phyloP scores from a whole-genome alignment of 2,888 invertebrate genomes.

The Tenthredo livida region DNA sequence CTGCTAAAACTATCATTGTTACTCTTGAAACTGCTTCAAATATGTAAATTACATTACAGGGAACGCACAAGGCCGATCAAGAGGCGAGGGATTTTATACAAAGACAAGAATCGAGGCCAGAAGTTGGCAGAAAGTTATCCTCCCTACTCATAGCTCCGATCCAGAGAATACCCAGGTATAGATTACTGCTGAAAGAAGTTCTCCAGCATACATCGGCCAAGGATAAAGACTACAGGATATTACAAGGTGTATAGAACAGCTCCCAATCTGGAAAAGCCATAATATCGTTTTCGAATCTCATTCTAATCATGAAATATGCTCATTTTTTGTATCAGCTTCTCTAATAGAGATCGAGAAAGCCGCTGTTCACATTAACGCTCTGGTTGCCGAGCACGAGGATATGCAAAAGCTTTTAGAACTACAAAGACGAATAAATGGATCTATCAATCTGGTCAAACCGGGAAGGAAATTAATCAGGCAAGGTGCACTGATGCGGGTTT shows the following conservation, averaged over 20 bases:
- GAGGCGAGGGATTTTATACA: constrained; percentile 81
- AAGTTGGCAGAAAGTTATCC: constrained; percentile 85
- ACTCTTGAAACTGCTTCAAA: not conserved
- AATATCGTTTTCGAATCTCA: constrained; percentile 1
- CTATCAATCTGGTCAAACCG: constrained; percentile 84
- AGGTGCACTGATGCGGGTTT: constrained; percentile 82
- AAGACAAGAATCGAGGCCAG: constrained; percentile 85
- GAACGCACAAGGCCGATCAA: constrained; percentile 79
- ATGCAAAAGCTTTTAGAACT: constrained; percentile 84
- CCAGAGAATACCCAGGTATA: constrained; percentile 89
- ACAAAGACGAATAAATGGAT: constrained; percentile 83
- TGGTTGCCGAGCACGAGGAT: constrained; percentile 87
- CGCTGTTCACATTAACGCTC: constrained; percentile 86
- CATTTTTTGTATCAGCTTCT: constrained; percentile 79
- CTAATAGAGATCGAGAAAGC: constrained; percentile 84
- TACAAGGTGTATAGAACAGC: constrained; percentile 77
- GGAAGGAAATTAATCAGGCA: constrained; percentile 86
- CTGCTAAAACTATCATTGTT: not conserved
- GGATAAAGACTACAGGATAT: constrained; percentile 80
- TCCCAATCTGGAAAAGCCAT: not conserved
- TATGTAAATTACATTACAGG: constrained; percentile 69
- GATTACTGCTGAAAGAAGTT: constrained; percentile 85
- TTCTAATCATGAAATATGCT: not conserved
- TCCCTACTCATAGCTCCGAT: constrained; percentile 89
- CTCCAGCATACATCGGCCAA: constrained; percentile 81